Percentiles rank a stretch among this genome's conserved stretches.
Evolutionary conservation across 2,888 invertebrate species (phyloP).

Genomic region (Cryptocephalus moraei): DNA sequence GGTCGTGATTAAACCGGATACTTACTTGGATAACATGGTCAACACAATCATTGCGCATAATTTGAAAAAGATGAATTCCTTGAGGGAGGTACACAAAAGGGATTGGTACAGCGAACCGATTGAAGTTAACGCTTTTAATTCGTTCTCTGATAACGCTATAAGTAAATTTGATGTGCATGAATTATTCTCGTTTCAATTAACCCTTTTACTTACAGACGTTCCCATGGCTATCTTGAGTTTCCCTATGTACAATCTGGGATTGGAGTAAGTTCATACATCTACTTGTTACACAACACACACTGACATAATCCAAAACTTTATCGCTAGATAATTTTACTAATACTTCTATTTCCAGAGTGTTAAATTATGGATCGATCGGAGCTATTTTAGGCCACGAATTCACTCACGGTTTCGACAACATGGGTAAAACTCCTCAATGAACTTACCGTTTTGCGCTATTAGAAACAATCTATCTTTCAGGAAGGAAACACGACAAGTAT

Average conservation of each 20-base stretch:
- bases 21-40: conserved; percentile 61
- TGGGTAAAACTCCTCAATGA: conserved; percentile 26
- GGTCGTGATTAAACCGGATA: conserved; percentile 45
- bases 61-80: conserved; percentile 43
- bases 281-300: too few relatives aligned
- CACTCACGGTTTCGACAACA: conserved; percentile 50
- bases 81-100: conserved; percentile 45
- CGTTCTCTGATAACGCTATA: conserved; percentile 70
- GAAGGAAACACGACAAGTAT: conserved; percentile 72
- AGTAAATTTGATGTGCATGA: conserved; percentile 45
- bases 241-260: conserved; percentile 74
- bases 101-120: conserved; percentile 70
- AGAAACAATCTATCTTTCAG: conserved; percentile 32
- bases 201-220: conserved; percentile 50
- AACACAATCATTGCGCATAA: conserved; percentile 49
- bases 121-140: conserved; percentile 73
- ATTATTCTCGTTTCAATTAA: not conserved
- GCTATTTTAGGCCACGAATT: conserved; percentile 67
- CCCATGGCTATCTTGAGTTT: conserved; percentile 76
- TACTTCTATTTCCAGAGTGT: conserved; percentile 45
- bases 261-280: conserved; percentile 53
- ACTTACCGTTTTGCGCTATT: not conserved
- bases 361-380: conserved; percentile 76
- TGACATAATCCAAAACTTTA: too few relatives aligned
- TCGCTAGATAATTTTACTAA: too few relatives aligned